phyloP scores from a whole-genome alignment of 2,888 invertebrate species.

The Mystacides longicornis region DNA sequence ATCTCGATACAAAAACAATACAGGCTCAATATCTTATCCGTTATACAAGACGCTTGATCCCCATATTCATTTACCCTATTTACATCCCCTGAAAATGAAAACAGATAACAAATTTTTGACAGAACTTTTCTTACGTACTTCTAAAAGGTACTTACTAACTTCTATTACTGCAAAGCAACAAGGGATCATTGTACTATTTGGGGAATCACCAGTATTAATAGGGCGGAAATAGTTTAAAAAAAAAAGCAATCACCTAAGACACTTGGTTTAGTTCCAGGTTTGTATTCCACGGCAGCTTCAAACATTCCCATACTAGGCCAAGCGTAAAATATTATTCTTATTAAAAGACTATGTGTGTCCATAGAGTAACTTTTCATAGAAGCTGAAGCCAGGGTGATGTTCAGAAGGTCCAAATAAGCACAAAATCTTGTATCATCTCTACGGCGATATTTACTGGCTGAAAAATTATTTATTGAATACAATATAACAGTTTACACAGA shows the following conservation, averaged over 20 bases:
- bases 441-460: constrained; percentile 13
- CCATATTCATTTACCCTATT: constrained; percentile 26
- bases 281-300: constrained; percentile 21
- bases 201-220: too few species aligned
- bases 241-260: too few species aligned
- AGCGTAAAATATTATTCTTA: constrained; percentile 18
- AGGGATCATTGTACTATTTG: too few species aligned
- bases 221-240: too few species aligned
- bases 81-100: constrained; percentile 18
- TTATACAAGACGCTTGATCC: constrained; percentile 22
- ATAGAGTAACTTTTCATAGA: constrained; percentile 21
- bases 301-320: constrained; percentile 20
- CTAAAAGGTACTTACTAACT: too few species aligned
- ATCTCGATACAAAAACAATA: constrained; percentile 22
- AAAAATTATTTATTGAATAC: not conserved
- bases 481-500: too few species aligned
- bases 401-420: constrained; percentile 11
- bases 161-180: too few species aligned
- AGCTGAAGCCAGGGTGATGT: constrained; percentile 14
- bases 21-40: constrained; percentile 21
- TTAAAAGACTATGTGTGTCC: constrained; percentile 4
- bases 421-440: constrained; percentile 14
- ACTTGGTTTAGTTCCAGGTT: constrained; percentile 7
- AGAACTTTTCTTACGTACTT: too few species aligned
- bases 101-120: not conserved